Conservation (phyloP, 2,888 invertebrate genomes). For the Aricia artaxerxes region DNA sequence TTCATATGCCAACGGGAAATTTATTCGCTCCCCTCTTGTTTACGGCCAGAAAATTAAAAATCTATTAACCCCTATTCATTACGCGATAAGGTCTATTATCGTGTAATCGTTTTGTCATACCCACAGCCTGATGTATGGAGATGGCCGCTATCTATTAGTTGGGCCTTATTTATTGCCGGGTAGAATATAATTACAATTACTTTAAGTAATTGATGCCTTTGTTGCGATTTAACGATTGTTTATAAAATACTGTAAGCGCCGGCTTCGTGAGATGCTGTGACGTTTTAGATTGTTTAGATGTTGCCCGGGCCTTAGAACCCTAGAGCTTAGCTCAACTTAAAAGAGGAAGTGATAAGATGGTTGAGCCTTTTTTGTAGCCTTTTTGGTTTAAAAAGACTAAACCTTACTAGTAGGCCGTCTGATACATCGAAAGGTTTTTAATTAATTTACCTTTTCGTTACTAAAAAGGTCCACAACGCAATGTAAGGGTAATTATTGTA, state of each 20-base stretch:
- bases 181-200: slow-evolving; percentile 66
- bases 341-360: background rate
- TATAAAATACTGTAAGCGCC: slow-evolving; percentile 21
- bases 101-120: slow-evolving; percentile 33
- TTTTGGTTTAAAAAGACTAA: background rate
- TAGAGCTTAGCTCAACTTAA: background rate
- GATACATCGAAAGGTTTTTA: no score
- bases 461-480: no score
- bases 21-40: slow-evolving; percentile 55
- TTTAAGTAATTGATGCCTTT: slow-evolving; percentile 63
- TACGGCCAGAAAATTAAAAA: slow-evolving; percentile 37
- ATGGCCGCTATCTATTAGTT: slow-evolving; percentile 56
- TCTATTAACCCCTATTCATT: slow-evolving; percentile 32
- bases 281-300: background rate
- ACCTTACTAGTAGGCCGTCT: no score
- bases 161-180: slow-evolving; percentile 62
- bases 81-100: slow-evolving; percentile 37
- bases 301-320: background rate
- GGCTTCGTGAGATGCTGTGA: background rate
- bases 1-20: slow-evolving; percentile 72
- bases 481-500: no score
- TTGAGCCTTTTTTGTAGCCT: background rate
- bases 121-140: slow-evolving; percentile 55
- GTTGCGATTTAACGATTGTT: slow-evolving; percentile 42
- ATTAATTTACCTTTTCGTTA: background rate